These are phyloP conservation scores for Taeniopygia guttata DNA, from an alignment of 2,797 vertebrate genomes.

Conservation along the genomic window DNA sequence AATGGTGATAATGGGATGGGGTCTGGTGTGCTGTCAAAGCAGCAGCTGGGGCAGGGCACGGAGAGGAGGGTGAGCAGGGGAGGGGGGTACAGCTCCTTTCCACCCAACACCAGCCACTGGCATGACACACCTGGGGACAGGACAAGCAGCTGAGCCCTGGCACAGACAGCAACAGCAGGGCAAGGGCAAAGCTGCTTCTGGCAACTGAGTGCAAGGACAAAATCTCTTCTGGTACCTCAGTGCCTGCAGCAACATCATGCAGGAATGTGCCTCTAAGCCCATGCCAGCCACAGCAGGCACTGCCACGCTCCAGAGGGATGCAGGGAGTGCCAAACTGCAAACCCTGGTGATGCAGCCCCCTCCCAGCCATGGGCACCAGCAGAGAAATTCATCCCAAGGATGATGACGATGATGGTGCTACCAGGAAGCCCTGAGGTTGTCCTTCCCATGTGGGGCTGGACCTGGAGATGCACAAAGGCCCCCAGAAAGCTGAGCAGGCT, in stretches of 20 bases:
- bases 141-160: not conserved
- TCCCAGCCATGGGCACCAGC: not conserved
- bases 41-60: rapidly evolving
- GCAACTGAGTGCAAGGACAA: not conserved
- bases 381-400: not conserved
- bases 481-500: not conserved
- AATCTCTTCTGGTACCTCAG: not conserved
- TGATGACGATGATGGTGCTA: not conserved
- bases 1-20: not conserved
- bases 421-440: not conserved
- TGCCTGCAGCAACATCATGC: not conserved
- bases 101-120: not conserved
- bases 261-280: not conserved
- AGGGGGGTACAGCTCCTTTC: not conserved
- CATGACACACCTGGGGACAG: rapidly evolving
- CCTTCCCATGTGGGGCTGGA: not conserved
- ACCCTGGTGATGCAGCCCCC: not conserved
- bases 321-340: not conserved
- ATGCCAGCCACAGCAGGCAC: not conserved
- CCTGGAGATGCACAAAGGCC: not conserved
- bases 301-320: not conserved
- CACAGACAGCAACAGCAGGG: not conserved
- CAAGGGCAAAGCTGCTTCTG: not conserved
- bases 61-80: not conserved
- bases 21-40: not conserved